phyloP scores from a whole-genome alignment of 1,140 invertebrate species.

The Anadara kagoshimensis region DNA sequence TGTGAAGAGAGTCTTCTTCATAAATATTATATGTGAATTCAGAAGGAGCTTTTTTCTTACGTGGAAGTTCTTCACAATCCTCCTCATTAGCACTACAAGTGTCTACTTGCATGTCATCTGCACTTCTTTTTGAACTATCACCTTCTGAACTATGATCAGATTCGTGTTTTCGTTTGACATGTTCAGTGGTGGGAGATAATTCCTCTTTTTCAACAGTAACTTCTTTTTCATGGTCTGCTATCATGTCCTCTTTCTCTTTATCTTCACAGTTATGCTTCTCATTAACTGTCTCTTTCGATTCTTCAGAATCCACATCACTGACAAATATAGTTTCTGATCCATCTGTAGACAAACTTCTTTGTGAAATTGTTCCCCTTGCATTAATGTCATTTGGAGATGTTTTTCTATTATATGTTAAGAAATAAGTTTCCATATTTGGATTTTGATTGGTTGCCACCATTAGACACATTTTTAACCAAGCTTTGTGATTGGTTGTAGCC shows the following conservation, averaged over 20 bases:
- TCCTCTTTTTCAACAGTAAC: slow-evolving; percentile 54
- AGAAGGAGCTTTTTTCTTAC: slow-evolving; percentile 56
- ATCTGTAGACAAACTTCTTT: slow-evolving; percentile 59
- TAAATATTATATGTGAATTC: slow-evolving; percentile 52
- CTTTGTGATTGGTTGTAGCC: slow-evolving; percentile 88
- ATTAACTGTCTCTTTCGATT: slow-evolving; percentile 73
- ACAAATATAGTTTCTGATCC: slow-evolving; percentile 54
- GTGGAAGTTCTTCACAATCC: slow-evolving; percentile 42
- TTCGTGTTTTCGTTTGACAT: slow-evolving; percentile 51
- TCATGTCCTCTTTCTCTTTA: slow-evolving; percentile 62
- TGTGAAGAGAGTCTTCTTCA: slow-evolving; percentile 66
- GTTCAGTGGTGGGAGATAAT: slow-evolving; percentile 15
- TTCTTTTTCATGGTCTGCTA: slow-evolving; percentile 56
- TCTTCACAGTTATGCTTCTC: slow-evolving; percentile 73
- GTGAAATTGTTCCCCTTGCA: slow-evolving; percentile 39
- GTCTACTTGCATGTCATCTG: slow-evolving; percentile 27
- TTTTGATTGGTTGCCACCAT: slow-evolving; percentile 71
- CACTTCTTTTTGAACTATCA: slow-evolving; percentile 40
- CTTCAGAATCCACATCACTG: slow-evolving; percentile 74
- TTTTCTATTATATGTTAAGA: slow-evolving; percentile 37
- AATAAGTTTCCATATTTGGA: slow-evolving; percentile 54
- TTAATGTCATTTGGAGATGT: slow-evolving; percentile 10
- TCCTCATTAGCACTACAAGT: slow-evolving; percentile 12
- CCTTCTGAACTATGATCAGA: slow-evolving; percentile 32
- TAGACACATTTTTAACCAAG: slow-evolving; percentile 88